phyloP scores from a whole-genome alignment of 2,797 vertebrate species.

The Galago senegalensis region DNA sequence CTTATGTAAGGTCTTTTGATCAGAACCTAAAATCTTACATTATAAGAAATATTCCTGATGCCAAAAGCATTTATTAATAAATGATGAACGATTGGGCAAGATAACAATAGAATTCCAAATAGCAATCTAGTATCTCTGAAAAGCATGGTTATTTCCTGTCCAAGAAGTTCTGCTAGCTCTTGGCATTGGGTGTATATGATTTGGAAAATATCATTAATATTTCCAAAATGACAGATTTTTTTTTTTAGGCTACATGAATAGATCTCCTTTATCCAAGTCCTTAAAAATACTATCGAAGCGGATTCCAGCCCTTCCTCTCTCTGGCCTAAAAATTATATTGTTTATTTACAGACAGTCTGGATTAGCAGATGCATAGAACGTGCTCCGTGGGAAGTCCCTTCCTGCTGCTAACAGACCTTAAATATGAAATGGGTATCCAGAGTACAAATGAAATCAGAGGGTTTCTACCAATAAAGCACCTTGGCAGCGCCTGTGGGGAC shows the following conservation, averaged over 20 bases:
- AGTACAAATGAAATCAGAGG: conserved; percentile 15
- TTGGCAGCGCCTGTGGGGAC: background rate
- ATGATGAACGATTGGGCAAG: conserved; percentile 43
- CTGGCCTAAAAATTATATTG: background rate
- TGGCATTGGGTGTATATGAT: conserved; percentile 20
- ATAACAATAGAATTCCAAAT: conserved; percentile 72
- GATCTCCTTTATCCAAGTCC: background rate
- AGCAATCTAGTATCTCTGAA: conserved; percentile 66
- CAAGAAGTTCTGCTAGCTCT: conserved; percentile 63
- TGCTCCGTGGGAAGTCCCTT: background rate
- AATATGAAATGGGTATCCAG: background rate
- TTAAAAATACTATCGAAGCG: background rate
- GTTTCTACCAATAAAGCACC: background rate
- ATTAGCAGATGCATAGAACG: background rate
- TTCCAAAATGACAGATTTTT: conserved; percentile 54
- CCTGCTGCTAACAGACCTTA: background rate
- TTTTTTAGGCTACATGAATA: conserved; percentile 39
- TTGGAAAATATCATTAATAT: conserved; percentile 56
- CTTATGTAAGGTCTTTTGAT: background rate
- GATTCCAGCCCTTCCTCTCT: background rate
- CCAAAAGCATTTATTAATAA: conserved; percentile 69
- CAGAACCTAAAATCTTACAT: conserved; percentile 60
- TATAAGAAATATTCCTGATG: conserved; percentile 53
- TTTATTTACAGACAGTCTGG: background rate
- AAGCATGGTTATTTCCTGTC: conserved; percentile 61